Evolutionary conservation across 1,140 invertebrate genomes (phyloP).

Genomic region (Contarinia nasturtii): DNA sequence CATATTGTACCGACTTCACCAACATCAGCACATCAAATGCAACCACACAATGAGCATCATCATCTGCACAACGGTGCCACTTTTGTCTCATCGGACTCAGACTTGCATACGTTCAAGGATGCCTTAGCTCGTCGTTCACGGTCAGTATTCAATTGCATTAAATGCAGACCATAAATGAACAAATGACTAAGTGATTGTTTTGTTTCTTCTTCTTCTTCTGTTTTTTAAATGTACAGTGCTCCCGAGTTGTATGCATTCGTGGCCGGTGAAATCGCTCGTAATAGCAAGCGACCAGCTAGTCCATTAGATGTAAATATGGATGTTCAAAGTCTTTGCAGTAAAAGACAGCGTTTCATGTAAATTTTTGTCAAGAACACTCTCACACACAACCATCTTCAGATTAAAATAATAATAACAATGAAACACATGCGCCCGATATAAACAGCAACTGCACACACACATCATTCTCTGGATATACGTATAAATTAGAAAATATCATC

Average conservation of each 20-base stretch:
- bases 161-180: neutral
- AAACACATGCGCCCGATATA: too few species aligned
- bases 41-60: neutral
- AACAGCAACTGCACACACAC: too few species aligned
- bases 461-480: too few species aligned
- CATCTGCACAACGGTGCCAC: neutral
- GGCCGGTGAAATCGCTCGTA: slow-evolving; percentile 52
- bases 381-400: too few species aligned
- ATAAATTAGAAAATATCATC: too few species aligned
- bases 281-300: slow-evolving; percentile 44
- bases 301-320: slow-evolving; percentile 32
- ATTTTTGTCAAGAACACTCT: neutral
- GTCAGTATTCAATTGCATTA: slow-evolving; percentile 11
- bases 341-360: slow-evolving; percentile 30
- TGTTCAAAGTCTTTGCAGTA: slow-evolving; percentile 28
- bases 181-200: neutral
- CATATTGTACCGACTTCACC: neutral
- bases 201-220: slow-evolving; percentile 14
- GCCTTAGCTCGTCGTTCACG: slow-evolving; percentile 42
- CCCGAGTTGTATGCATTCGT: slow-evolving; percentile 58
- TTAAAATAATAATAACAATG: too few species aligned
- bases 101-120: slow-evolving; percentile 37
- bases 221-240: slow-evolving; percentile 14
- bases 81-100: slow-evolving; percentile 5
- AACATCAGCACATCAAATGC: slow-evolving; percentile 7